phyloP scores from a whole-genome alignment of 2,113 vertebrate species.

The Microtus pennsylvanicus region DNA sequence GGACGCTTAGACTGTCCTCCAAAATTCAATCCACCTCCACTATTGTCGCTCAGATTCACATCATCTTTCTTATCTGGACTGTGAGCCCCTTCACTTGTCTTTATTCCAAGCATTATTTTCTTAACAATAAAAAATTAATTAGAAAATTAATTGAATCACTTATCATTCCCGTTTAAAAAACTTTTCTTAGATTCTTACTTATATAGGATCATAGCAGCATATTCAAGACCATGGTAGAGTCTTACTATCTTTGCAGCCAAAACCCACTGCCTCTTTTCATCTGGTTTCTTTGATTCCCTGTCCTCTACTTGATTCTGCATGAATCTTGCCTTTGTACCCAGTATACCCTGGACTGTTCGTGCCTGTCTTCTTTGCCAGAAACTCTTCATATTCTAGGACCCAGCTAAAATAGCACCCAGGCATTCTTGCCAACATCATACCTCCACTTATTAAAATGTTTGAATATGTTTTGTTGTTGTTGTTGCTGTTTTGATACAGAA shows the following conservation, averaged over 20 bases:
- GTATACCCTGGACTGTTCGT: neutral
- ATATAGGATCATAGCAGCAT: neutral
- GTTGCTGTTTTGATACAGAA: neutral
- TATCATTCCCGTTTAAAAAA: constrained; percentile 61
- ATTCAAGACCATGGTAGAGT: neutral
- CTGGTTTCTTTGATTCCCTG: neutral
- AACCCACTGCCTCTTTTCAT: neutral
- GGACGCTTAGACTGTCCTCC: neutral
- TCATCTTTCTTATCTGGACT: constrained; percentile 56
- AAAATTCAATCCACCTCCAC: neutral
- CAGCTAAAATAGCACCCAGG: neutral
- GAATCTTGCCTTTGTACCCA: neutral
- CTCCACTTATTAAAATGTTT: neutral
- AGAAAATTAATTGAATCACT: constrained; percentile 69
- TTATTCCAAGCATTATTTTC: constrained; percentile 34
- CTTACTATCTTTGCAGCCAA: neutral
- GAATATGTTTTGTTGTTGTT: neutral
- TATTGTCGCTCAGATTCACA: neutral
- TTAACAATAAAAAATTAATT: constrained; percentile 66
- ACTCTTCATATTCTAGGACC: neutral
- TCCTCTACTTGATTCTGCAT: neutral
- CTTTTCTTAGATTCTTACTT: constrained; percentile 37
- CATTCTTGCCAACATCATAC: neutral
- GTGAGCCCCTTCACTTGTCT: constrained; percentile 41
- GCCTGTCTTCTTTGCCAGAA: neutral